Percentiles rank a stretch among this genome's conserved stretches.
Evolutionary conservation across 2,888 invertebrate genomes (phyloP).

Genomic region (Pinctada fucata): DNA sequence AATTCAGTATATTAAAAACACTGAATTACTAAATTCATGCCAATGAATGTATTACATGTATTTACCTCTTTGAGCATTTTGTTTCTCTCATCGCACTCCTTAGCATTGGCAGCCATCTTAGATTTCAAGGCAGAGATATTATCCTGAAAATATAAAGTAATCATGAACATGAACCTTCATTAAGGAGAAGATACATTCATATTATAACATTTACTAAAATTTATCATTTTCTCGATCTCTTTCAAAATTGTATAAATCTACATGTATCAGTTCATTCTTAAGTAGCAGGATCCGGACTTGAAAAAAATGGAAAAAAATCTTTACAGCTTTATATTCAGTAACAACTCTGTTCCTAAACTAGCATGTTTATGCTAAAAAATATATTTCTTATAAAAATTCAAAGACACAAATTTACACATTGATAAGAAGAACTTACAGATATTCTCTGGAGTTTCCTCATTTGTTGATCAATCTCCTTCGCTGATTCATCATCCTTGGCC

Average conservation of each 20-base stretch:
- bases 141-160: conserved; percentile 61
- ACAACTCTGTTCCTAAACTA: too few relatives aligned
- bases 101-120: conserved; percentile 74
- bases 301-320: too few relatives aligned
- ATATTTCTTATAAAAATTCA: neutral
- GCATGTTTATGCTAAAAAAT: too few relatives aligned
- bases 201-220: too few relatives aligned
- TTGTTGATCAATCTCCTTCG: conserved; percentile 76
- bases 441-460: conserved; percentile 76
- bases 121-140: conserved; percentile 73
- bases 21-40: too few relatives aligned
- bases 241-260: too few relatives aligned
- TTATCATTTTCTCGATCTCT: too few relatives aligned
- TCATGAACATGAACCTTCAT: neutral
- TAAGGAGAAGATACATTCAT: neutral
- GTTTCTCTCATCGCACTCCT: conserved; percentile 76
- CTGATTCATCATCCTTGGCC: conserved; percentile 75
- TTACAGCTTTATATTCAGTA: too few relatives aligned
- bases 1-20: too few relatives aligned
- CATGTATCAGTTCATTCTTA: too few relatives aligned
- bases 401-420: neutral
- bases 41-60: neutral
- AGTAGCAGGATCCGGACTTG: too few relatives aligned
- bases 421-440: conserved; percentile 60
- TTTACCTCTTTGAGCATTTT: conserved; percentile 73